phyloP scores from a whole-genome alignment of 2,888 invertebrate species.

The Melieria crassipennis region DNA sequence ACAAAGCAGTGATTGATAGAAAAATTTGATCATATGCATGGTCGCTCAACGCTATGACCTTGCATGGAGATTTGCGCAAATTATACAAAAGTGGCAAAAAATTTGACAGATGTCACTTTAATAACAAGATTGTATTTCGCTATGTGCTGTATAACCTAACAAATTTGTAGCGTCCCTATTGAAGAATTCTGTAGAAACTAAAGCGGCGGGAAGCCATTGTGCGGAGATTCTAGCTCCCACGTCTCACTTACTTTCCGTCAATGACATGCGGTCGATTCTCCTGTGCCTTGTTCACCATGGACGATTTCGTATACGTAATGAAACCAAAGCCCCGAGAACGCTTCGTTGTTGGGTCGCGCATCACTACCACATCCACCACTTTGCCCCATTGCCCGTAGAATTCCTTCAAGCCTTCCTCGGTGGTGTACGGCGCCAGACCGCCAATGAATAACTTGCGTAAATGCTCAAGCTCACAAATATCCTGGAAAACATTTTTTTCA shows the following conservation, averaged over 20 bases:
- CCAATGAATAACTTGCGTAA: conserved; percentile 94
- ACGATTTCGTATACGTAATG: conserved; percentile 91
- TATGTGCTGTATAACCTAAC: too few relatives aligned
- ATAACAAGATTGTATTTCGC: too few relatives aligned
- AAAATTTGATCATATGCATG: too few relatives aligned
- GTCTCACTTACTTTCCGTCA: conserved; percentile 76
- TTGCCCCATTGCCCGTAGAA: conserved; percentile 98
- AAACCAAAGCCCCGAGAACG: conserved; percentile 98
- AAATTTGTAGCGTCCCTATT: too few relatives aligned
- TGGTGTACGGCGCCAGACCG: conserved; percentile 93
- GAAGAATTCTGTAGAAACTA: too few relatives aligned
- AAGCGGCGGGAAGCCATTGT: too few relatives aligned
- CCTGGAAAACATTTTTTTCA: conserved; percentile 47
- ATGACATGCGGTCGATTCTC: conserved; percentile 88
- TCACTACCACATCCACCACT: conserved; percentile 95
- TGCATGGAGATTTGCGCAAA: too few relatives aligned
- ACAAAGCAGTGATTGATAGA: background rate
- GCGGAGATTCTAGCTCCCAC: background rate
- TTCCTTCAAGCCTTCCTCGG: conserved; percentile 86
- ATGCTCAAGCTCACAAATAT: conserved; percentile 71
- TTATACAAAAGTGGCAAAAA: too few relatives aligned
- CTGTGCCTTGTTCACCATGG: conserved; percentile 97
- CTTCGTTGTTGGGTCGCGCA: conserved; percentile 94
- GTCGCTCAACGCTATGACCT: too few relatives aligned
- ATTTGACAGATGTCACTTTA: too few relatives aligned